Conservation (phyloP, 2,113 vertebrate genomes). For the Corythaeola cristata region DNA sequence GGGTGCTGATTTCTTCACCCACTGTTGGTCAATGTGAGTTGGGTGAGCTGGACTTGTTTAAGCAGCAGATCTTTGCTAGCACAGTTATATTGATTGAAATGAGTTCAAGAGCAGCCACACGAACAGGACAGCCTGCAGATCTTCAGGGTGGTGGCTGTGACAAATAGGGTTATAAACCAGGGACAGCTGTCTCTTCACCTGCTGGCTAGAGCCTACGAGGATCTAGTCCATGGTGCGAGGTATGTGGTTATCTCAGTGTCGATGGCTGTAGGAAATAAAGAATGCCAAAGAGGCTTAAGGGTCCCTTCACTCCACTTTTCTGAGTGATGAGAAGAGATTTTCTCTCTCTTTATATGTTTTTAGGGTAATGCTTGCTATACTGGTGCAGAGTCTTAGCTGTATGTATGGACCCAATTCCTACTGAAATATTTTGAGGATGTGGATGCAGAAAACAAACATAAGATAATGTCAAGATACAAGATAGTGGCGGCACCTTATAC, state of each 20-base stretch:
- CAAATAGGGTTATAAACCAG: background rate
- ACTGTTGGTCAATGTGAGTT: fast-evolving
- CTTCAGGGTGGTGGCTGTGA: background rate
- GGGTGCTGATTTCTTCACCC: background rate
- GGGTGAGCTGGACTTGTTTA: background rate
- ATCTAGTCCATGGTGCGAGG: background rate
- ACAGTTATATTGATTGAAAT: fast-evolving
- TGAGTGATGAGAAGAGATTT: background rate
- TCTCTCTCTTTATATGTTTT: background rate
- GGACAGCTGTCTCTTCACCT: background rate
- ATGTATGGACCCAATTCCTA: background rate
- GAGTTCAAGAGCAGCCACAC: fast-evolving
- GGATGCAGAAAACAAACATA: background rate
- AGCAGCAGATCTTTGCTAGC: background rate
- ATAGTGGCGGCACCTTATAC: background rate
- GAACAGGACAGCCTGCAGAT: background rate
- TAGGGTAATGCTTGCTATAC: background rate
- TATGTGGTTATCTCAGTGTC: background rate
- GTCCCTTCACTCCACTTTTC: background rate
- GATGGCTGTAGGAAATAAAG: background rate
- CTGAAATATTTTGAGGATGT: background rate
- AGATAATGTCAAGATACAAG: background rate
- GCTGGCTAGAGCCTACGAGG: background rate
- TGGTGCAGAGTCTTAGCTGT: background rate
- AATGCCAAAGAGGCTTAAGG: background rate